Conservation (phyloP, 2,888 invertebrate genomes). For the Cryptops parisi region DNA sequence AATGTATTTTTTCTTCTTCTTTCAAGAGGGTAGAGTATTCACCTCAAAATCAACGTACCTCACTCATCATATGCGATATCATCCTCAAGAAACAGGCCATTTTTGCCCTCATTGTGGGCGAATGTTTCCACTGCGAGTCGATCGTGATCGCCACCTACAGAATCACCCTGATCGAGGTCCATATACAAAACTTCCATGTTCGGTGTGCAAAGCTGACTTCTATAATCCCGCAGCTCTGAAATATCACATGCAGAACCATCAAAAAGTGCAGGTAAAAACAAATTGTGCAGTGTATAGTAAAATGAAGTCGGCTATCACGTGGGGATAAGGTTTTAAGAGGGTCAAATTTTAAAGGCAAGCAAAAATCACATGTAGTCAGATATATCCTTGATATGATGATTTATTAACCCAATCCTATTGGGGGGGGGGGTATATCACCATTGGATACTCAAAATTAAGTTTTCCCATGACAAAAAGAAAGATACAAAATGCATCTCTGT, state of each 20-base stretch:
- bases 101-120: constrained; percentile 53
- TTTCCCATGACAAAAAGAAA: no score
- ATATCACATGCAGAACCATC: constrained; percentile 36
- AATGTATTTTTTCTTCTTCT: neutral
- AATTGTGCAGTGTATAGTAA: no score
- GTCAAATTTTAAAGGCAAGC: no score
- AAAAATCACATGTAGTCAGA: no score
- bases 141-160: constrained; percentile 44
- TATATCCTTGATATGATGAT: no score
- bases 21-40: constrained; percentile 6
- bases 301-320: no score
- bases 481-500: no score
- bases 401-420: no score
- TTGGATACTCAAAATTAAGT: no score
- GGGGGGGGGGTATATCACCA: no score
- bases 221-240: constrained; percentile 41
- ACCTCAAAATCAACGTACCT: constrained; percentile 10
- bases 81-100: constrained; percentile 26
- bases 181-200: constrained; percentile 33
- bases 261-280: constrained; percentile 9
- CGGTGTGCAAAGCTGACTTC: constrained; percentile 43
- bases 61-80: constrained; percentile 11
- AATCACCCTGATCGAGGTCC: constrained; percentile 33
- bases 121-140: constrained; percentile 45
- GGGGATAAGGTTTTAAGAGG: no score